These are phyloP conservation scores for Eidolon helvum DNA, from an alignment of 2,113 vertebrate species.

Conservation along the genomic window DNA sequence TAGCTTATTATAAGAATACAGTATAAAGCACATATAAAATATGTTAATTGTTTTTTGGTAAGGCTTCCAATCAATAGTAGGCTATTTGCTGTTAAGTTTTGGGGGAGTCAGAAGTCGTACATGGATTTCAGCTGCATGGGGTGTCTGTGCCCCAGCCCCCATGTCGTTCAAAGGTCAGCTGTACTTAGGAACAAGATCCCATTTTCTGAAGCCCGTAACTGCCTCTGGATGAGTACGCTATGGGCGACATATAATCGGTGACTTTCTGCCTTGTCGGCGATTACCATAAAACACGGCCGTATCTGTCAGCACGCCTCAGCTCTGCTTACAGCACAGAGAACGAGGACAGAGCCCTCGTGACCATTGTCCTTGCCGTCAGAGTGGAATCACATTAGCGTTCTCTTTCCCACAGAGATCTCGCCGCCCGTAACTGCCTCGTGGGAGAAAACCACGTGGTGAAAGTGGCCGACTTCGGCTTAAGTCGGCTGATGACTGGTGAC, in stretches of 20 bases:
- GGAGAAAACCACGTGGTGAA: conserved; percentile 99
- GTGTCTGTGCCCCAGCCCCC: too few relatives aligned
- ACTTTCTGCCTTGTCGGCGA: neutral
- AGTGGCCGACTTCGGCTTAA: conserved; percentile 98
- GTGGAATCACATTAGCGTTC: neutral
- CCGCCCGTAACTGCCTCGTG: conserved; percentile 97
- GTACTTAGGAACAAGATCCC: neutral
- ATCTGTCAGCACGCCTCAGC: neutral
- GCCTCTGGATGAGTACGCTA: neutral
- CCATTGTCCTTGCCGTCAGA: neutral
- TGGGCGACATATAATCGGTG: neutral
- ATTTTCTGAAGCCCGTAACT: neutral
- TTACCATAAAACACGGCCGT: neutral
- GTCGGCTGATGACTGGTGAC: conserved; percentile 97
- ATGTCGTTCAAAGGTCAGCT: neutral
- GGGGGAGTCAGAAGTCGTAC: neutral
- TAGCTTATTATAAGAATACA: neutral
- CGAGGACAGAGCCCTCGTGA: neutral
- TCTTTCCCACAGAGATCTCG: conserved; percentile 90
- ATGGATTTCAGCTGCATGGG: neutral
- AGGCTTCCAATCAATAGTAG: neutral
- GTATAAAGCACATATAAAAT: neutral
- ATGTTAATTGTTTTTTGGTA: neutral
- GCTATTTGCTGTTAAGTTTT: neutral
- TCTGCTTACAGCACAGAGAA: neutral